Percentiles rank a stretch among this genome's conserved stretches.
Conservation (phyloP, 1,140 invertebrate genomes). For the Pantala flavescens region DNA sequence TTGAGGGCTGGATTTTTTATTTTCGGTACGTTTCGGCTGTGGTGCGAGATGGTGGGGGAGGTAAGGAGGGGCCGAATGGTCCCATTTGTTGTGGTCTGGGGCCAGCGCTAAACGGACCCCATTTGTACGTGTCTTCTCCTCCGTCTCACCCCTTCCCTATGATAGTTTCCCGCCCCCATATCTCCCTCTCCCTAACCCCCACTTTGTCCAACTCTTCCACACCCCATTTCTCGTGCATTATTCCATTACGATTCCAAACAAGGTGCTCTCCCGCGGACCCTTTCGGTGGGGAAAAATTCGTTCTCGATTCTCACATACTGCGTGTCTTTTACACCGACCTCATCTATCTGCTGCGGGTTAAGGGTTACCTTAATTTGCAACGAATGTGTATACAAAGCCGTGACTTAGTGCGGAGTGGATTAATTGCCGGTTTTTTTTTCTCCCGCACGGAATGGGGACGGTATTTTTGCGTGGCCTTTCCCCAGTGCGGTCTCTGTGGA, state of each 20-base stretch:
- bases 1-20: too few species aligned
- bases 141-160: neutral
- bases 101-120: constrained; percentile 5
- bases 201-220: neutral
- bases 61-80: neutral
- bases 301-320: neutral
- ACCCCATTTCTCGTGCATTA: neutral
- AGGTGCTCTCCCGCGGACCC: neutral
- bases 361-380: neutral
- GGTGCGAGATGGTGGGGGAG: neutral
- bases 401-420: neutral
- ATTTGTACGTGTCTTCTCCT: neutral
- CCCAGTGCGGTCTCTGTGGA: too few species aligned
- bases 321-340: neutral
- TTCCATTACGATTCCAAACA: constrained; percentile 6
- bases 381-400: neutral
- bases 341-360: neutral
- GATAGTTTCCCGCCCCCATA: neutral
- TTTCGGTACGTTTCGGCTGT: neutral
- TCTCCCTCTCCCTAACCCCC: neutral
- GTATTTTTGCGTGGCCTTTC: too few species aligned
- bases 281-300: neutral
- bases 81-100: constrained; percentile 3
- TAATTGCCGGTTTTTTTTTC: neutral
- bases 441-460: neutral